Percentiles rank a stretch among this genome's conserved stretches.
Evolutionary conservation across 2,888 invertebrate species (phyloP).

Genomic region (Macrosiphum euphorbiae): DNA sequence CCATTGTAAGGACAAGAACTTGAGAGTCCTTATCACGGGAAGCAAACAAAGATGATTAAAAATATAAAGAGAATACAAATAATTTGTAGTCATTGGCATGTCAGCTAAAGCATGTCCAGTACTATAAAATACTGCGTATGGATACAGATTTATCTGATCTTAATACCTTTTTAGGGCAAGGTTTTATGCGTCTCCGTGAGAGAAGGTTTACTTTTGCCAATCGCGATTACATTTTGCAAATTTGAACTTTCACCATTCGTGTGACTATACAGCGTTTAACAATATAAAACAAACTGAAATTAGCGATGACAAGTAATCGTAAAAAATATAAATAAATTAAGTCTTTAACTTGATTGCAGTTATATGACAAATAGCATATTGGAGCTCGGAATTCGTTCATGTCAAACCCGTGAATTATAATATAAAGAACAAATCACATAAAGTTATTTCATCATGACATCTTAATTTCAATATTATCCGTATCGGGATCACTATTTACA

Average conservation of each 20-base stretch:
- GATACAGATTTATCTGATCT: slow-evolving; percentile 46
- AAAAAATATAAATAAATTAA: neutral
- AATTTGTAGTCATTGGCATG: slow-evolving; percentile 43
- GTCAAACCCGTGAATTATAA: neutral
- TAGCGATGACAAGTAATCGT: neutral
- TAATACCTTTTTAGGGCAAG: slow-evolving; percentile 47
- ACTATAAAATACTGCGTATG: slow-evolving; percentile 50
- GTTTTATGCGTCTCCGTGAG: slow-evolving; percentile 29
- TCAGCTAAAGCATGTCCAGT: slow-evolving; percentile 36
- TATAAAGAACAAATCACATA: neutral
- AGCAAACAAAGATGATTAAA: slow-evolving; percentile 12
- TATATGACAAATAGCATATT: neutral
- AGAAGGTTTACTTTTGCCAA: slow-evolving; percentile 50
- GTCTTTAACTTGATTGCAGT: neutral
- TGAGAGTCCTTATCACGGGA: neutral
- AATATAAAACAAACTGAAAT: slow-evolving; percentile 25
- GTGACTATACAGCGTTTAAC: slow-evolving; percentile 24
- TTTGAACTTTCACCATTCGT: slow-evolving; percentile 47
- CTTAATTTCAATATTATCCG: neutral
- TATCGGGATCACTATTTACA: neutral
- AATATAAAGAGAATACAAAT: slow-evolving; percentile 22
- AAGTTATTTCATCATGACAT: neutral
- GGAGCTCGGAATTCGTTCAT: neutral
- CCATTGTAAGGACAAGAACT: neutral
- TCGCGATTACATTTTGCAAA: slow-evolving; percentile 57